These are phyloP conservation scores for Heliconius charithonia DNA, from an alignment of 2,888 invertebrate species.

Conservation along the genomic window DNA sequence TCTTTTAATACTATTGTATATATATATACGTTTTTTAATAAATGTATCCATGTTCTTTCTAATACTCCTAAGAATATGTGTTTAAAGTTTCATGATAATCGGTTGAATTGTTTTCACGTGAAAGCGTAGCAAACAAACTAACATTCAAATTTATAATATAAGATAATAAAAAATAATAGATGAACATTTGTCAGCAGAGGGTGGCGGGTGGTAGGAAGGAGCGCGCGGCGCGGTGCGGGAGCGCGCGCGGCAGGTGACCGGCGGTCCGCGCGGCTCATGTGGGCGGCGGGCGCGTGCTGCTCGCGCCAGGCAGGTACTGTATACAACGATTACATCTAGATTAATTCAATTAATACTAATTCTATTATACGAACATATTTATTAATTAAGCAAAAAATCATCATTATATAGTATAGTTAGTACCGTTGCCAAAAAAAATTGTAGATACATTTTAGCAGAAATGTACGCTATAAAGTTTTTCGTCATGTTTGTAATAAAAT, in stretches of 20 bases:
- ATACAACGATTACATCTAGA: background rate
- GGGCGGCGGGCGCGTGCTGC: conserved; percentile 83
- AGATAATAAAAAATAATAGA: background rate
- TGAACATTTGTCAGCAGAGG: conserved; percentile 63
- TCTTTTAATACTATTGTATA: no score
- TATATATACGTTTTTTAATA: no score
- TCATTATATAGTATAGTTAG: no score
- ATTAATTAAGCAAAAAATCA: no score
- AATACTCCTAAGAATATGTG: no score
- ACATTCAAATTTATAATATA: no score
- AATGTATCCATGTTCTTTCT: no score
- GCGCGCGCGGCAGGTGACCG: conserved; percentile 82
- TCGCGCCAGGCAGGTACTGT: conserved; percentile 80
- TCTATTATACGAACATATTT: background rate
- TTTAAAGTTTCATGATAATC: no score
- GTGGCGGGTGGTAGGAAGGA: conserved; percentile 68
- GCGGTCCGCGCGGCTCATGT: conserved; percentile 80
- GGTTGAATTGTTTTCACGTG: no score
- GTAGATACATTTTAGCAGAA: background rate
- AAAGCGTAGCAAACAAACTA: no score
- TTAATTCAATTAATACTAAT: background rate
- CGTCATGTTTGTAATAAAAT: conserved; percentile 1
- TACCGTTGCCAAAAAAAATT: background rate
- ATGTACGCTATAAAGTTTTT: background rate
- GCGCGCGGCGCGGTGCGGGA: conserved; percentile 72